Evolutionary conservation across 1,140 invertebrate species (phyloP).

Genomic region (Dufourea novaeangliae): DNA sequence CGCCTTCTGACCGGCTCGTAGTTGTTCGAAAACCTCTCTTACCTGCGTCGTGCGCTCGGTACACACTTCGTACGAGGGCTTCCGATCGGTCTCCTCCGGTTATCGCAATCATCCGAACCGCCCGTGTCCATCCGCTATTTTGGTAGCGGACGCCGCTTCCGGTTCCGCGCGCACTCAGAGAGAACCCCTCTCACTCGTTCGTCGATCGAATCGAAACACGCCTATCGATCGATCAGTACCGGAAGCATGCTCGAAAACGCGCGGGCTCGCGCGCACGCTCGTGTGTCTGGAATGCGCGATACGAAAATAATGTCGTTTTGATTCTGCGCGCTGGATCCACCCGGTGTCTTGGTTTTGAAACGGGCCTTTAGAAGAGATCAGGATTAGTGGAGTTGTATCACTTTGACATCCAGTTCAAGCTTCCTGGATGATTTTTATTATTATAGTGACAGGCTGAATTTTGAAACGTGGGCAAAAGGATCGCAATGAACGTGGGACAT

Average conservation of each 20-base stretch:
- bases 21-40: constrained; percentile 77
- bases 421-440: too few species aligned
- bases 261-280: background rate
- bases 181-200: background rate
- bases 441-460: too few species aligned
- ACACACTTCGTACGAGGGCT: constrained; percentile 57
- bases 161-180: background rate
- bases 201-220: background rate
- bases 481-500: too few species aligned
- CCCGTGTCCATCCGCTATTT: constrained; percentile 25
- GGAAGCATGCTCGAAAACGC: constrained; percentile 12
- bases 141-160: constrained; percentile 7
- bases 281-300: too few species aligned
- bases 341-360: too few species aligned
- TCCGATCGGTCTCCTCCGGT: constrained; percentile 39
- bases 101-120: background rate
- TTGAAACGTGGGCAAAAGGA: too few species aligned
- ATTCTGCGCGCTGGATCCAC: background rate
- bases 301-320: too few species aligned
- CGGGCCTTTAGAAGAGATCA: too few species aligned
- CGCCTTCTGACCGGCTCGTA: constrained; percentile 73
- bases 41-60: constrained; percentile 69
- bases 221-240: background rate
- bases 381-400: too few species aligned
- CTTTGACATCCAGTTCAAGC: too few species aligned